Evolutionary conservation across 2,797 vertebrate species (phyloP).

Genomic region (Notolepis coatsorum): DNA sequence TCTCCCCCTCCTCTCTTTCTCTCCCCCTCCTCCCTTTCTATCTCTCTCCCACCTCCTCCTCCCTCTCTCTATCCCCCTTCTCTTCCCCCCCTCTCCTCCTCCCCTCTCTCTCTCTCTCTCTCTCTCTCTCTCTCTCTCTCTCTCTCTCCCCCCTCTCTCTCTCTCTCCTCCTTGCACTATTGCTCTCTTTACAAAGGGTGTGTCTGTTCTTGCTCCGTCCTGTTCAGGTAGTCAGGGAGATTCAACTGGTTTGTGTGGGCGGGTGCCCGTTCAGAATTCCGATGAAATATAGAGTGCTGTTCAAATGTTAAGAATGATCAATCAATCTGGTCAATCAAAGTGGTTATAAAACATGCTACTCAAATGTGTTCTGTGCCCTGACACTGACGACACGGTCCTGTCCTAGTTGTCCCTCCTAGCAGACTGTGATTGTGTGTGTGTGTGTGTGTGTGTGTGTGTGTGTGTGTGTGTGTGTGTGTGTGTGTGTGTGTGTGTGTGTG

Average conservation of each 20-base stretch:
- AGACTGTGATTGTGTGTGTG: background rate
- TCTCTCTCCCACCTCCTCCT: background rate
- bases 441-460: background rate
- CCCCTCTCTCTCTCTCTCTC: background rate
- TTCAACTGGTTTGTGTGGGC: no score
- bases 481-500: background rate
- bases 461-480: constrained; percentile 1
- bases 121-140: constrained; percentile 17
- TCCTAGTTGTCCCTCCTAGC: no score
- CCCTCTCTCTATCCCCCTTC: background rate
- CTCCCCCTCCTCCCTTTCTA: no score
- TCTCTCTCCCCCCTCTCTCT: background rate
- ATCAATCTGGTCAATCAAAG: no score
- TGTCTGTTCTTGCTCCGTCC: constrained; percentile 61
- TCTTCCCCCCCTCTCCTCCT: background rate
- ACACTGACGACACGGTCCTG: no score
- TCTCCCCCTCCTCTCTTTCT: background rate
- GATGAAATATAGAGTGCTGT: no score
- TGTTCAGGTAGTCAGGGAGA: constrained; percentile 46
- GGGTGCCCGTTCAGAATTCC: no score
- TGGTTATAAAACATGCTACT: no score
- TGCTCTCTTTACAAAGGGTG: constrained; percentile 70
- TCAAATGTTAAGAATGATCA: no score
- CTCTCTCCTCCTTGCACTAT: constrained; percentile 14
- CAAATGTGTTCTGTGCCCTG: no score